phyloP scores from a whole-genome alignment of 2,113 vertebrate species.

The Cynocephalus volans region DNA sequence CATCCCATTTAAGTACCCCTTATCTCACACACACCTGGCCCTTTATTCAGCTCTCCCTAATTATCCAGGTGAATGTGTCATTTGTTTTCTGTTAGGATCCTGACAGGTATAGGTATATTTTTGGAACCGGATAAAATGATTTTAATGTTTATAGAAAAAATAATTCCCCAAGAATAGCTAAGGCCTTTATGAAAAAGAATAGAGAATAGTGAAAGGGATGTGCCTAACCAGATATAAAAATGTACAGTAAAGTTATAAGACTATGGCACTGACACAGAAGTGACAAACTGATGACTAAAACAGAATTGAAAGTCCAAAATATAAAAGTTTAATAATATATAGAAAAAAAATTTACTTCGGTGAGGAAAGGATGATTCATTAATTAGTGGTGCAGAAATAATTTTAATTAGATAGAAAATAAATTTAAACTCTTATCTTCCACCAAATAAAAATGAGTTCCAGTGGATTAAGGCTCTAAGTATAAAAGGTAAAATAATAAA shows the following conservation, averaged over 20 bases:
- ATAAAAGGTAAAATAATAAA: slow-evolving; percentile 40
- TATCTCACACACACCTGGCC: neutral
- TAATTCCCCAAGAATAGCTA: neutral
- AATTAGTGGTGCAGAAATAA: slow-evolving; percentile 19
- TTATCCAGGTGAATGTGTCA: neutral
- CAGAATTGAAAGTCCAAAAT: neutral
- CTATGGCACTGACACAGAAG: neutral
- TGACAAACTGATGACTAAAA: slow-evolving; percentile 14
- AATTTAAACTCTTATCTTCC: neutral
- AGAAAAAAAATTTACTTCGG: neutral
- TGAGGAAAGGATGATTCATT: neutral
- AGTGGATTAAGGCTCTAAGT: neutral
- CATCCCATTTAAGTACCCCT: neutral
- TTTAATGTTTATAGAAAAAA: slow-evolving; percentile 41
- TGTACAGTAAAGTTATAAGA: neutral
- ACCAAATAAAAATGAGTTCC: slow-evolving; percentile 7
- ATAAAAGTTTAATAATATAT: neutral
- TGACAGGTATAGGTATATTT: slow-evolving; percentile 19
- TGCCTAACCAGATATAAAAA: neutral
- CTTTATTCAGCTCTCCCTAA: neutral
- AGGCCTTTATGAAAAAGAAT: neutral
- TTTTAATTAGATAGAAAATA: slow-evolving; percentile 27
- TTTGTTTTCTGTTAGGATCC: neutral
- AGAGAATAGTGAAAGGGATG: neutral
- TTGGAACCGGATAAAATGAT: slow-evolving; percentile 7